Base-by-base conservation (phyloP, 2,888 invertebrate genomes). In the Megastigmus dorsalis region DNA sequence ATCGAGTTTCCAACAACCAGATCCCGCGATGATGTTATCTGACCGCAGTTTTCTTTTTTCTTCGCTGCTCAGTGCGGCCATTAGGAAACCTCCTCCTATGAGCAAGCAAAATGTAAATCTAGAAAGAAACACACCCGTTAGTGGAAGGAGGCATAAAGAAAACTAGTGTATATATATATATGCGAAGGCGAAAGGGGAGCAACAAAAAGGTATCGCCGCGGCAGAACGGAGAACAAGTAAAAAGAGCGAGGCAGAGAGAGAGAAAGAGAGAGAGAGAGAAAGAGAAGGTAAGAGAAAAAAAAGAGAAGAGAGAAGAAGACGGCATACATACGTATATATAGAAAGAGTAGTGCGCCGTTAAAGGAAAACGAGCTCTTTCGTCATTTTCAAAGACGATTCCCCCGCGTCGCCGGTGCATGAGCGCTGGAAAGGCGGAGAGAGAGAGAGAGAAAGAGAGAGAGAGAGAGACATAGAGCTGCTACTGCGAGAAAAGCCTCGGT, bases 331-430 rank as follows among this genome's bases (percentile, higher is more conserved):
- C 23, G 33, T 57, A 26, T 55, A 52, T 66, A 45, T 23, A 66
- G 33, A 55, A 54, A 50, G 50, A 3, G 36, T 15, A 52, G 26
- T 23, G 57, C 45, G 41, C 52, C 60, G 71, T 63, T 71, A 63
- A 63, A 71, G 71, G 55, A 63, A 63, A 71, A 55, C 63, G 71
- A 63, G 71, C 71, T 63, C 63, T 63, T 71, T 57, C 71, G 71
- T 71, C 71, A 71, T 70, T 70, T 70, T 70, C 70, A 70, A 62
- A 70, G 62, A 62, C 62, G 62, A 60, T 45, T 52, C 60, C 13
- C 33, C 45, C 28, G 38, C 36, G 38, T n/a, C 28, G 18, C n/a
- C n/a, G n/a, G n/a, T n/a, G n/a, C n/a, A n/a, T n/a, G n/a, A n/a
- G n/a, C n/a, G n/a, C 13, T 62, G 15, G 30, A 67, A 50, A 45